Evolutionary conservation across 2,888 invertebrate genomes (phyloP).

Genomic region (Athalia rosae): DNA sequence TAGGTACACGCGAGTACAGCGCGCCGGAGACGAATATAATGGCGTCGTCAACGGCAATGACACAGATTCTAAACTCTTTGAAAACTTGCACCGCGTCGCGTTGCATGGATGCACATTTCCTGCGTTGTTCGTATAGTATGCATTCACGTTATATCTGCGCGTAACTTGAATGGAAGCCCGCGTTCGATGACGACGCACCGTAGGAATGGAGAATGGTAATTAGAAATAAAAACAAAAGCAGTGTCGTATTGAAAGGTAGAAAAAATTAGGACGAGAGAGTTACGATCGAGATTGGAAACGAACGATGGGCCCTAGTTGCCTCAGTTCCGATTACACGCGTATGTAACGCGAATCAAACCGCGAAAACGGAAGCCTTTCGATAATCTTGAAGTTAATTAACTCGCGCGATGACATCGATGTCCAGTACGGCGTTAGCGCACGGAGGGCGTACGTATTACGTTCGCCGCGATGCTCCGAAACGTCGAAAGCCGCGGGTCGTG

Average conservation of each 20-base stretch:
- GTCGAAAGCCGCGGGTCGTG: slow-evolving; percentile 31
- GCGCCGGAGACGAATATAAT: slow-evolving; percentile 27
- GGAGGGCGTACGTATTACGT: too few species aligned
- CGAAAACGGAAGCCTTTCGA: slow-evolving; percentile 18
- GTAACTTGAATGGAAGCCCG: not conserved
- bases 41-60: slow-evolving; percentile 64
- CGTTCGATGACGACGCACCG: not conserved
- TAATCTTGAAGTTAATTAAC: slow-evolving; percentile 27
- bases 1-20: not conserved
- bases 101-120: slow-evolving; percentile 35
- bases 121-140: slow-evolving; percentile 3
- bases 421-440: not conserved
- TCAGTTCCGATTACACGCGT: not conserved
- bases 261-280: not conserved
- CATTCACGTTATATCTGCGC: slow-evolving; percentile 1
- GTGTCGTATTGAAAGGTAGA: not conserved
- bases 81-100: slow-evolving; percentile 47
- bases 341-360: not conserved
- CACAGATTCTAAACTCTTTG: slow-evolving; percentile 61
- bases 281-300: not conserved
- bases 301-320: not conserved
- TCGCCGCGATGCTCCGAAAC: too few species aligned
- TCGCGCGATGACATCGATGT: not conserved
- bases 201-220: not conserved
- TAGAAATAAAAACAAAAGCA: not conserved